Evolutionary conservation across 2,888 invertebrate genomes (phyloP).

Genomic region (Eupithecia subumbrata): DNA sequence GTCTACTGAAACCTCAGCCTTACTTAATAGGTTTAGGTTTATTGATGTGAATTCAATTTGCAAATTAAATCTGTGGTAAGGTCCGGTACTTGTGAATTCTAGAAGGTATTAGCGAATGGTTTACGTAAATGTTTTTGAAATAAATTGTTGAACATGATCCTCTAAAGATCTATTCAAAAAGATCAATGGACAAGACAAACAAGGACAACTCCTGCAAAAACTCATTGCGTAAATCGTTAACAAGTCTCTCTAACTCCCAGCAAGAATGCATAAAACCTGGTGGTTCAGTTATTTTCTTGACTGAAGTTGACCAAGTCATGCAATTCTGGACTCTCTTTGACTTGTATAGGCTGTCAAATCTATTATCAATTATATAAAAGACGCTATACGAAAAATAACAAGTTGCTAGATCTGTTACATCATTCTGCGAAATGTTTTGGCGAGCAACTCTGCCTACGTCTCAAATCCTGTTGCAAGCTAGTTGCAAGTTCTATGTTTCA

Average conservation of each 20-base stretch:
- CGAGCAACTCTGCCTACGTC: conserved; percentile 29
- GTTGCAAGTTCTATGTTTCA: conserved; percentile 22
- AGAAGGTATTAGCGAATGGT: not conserved
- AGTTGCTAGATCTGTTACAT: conserved; percentile 10
- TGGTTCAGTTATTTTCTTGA: not conserved
- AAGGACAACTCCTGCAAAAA: not conserved
- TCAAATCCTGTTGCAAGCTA: conserved; percentile 16
- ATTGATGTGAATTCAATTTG: conserved; percentile 41
- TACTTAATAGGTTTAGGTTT: conserved; percentile 31
- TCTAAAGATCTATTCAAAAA: not conserved
- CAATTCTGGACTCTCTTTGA: not conserved
- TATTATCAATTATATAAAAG: no score
- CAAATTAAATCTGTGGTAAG: conserved; percentile 36
- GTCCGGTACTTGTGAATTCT: conserved; percentile 6
- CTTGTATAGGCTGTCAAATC: not conserved
- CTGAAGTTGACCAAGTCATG: not conserved
- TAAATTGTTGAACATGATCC: not conserved
- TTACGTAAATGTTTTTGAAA: not conserved
- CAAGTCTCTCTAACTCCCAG: not conserved
- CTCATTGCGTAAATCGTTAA: not conserved
- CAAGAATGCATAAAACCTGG: not conserved
- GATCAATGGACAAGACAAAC: not conserved
- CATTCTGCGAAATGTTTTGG: conserved; percentile 27
- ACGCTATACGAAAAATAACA: no score
- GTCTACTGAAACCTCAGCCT: conserved; percentile 1